phyloP scores from a whole-genome alignment of 2,888 invertebrate genomes.

The Andrena praecox region DNA sequence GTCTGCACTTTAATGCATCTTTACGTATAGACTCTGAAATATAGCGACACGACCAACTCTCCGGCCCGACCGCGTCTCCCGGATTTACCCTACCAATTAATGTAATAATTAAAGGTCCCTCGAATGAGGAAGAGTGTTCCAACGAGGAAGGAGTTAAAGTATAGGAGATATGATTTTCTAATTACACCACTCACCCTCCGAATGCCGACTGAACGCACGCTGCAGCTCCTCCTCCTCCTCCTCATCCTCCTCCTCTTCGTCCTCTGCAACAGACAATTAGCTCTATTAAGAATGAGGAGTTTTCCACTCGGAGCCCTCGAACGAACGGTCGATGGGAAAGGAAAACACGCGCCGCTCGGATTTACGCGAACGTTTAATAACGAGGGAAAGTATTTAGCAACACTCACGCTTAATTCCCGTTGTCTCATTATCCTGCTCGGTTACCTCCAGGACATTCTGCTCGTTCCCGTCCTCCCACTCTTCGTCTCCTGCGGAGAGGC shows the following conservation, averaged over 20 bases:
- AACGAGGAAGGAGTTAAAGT: neutral
- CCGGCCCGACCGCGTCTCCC: too few relatives aligned
- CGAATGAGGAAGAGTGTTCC: neutral
- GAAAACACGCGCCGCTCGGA: neutral
- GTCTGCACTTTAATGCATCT: too few relatives aligned
- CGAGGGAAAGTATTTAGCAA: constrained; percentile 56
- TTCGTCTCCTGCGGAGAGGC: constrained; percentile 79
- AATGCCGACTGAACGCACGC: constrained; percentile 77
- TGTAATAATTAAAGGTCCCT: neutral
- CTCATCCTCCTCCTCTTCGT: constrained; percentile 76
- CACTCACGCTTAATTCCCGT: constrained; percentile 78
- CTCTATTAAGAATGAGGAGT: neutral
- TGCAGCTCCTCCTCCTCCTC: constrained; percentile 78
- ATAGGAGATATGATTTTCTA: neutral
- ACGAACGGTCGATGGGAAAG: neutral
- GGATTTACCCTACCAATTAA: too few relatives aligned
- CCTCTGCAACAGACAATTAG: constrained; percentile 38
- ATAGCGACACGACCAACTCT: too few relatives aligned
- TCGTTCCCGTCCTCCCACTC: constrained; percentile 81
- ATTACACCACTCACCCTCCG: constrained; percentile 73
- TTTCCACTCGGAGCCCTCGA: neutral
- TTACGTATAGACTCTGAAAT: too few relatives aligned
- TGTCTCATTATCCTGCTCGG: constrained; percentile 77
- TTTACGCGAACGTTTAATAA: constrained; percentile 36
- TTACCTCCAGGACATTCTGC: constrained; percentile 76